phyloP scores from a whole-genome alignment of 2,888 invertebrate species.

The Tipula unca region DNA sequence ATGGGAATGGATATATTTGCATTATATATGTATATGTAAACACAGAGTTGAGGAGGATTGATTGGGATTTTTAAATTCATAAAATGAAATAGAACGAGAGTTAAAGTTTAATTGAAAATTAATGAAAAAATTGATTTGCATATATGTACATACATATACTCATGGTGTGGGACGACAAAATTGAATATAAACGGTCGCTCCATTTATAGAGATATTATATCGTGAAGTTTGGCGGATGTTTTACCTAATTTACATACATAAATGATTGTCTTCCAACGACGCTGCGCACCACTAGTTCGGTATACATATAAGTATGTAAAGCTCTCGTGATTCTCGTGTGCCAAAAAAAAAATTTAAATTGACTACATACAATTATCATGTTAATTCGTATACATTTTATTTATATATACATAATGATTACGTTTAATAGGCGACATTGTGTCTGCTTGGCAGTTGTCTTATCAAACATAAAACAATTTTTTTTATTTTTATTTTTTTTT shows the following conservation, averaged over 20 bases:
- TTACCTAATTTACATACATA: no score
- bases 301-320: no score
- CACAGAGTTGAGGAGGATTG: background rate
- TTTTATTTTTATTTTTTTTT: no score
- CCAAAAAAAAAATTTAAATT: no score
- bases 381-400: background rate
- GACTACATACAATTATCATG: background rate
- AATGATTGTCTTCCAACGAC: no score
- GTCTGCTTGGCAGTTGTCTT: background rate
- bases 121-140: background rate
- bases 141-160: background rate
- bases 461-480: no score
- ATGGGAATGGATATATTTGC: background rate
- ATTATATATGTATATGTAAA: background rate
- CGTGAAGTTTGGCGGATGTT: no score
- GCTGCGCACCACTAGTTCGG: no score
- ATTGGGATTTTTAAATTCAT: background rate
- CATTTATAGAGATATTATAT: no score
- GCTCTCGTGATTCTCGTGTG: no score
- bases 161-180: background rate
- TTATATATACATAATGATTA: no score
- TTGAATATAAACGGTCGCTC: no score
- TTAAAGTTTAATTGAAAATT: background rate
- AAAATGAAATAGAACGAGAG: background rate
- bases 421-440: background rate